These are phyloP conservation scores for Actinernus sp. DNA, from an alignment of 92 coral and sea anemone species.

Conservation along the genomic window DNA sequence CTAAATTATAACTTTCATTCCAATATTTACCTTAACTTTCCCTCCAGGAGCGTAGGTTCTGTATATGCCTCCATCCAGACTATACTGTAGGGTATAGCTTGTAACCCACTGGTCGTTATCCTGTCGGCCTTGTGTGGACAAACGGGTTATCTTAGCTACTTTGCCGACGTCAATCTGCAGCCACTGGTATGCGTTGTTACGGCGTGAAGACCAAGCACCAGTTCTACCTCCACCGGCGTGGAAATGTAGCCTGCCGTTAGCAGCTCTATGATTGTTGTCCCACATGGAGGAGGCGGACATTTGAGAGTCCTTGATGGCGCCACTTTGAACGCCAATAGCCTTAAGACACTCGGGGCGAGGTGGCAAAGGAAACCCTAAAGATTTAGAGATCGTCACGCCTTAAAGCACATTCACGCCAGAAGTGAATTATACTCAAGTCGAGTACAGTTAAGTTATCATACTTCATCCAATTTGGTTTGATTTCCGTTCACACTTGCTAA, in stretches of 20 bases:
- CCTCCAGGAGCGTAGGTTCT: too few relatives aligned
- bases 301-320: constrained; percentile 7
- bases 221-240: neutral
- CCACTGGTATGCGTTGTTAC: constrained; percentile 18
- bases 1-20: too few relatives aligned
- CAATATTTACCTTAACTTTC: too few relatives aligned
- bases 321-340: constrained; percentile 18
- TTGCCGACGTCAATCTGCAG: neutral
- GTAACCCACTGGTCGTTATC: constrained; percentile 25
- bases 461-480: too few relatives aligned
- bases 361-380: neutral
- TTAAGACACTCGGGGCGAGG: neutral
- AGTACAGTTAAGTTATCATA: too few relatives aligned
- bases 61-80: constrained; percentile 28
- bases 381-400: too few relatives aligned
- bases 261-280: constrained; percentile 16
- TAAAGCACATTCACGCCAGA: too few relatives aligned
- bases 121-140: constrained; percentile 35
- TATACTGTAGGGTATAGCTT: constrained; percentile 12
- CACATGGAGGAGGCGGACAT: constrained; percentile 42
- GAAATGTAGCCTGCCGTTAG: constrained; percentile 14
- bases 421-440: too few relatives aligned
- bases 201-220: constrained; percentile 24
- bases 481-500: too few relatives aligned
- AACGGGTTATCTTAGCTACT: neutral